Evolutionary conservation across 2,888 invertebrate species (phyloP).

Genomic region (Microplitis manilae): DNA sequence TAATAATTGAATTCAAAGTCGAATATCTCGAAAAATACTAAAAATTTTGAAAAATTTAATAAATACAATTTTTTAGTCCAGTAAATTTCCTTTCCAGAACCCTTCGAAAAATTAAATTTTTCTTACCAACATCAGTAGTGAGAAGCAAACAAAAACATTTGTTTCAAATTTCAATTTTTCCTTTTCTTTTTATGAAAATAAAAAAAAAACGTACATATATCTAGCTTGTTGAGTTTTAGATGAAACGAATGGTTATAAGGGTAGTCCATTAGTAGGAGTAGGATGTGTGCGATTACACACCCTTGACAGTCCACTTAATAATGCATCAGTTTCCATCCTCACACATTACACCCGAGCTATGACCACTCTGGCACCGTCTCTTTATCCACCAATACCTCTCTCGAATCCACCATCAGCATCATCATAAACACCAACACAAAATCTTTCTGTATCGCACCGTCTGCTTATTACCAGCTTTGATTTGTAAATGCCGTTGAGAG

Average conservation of each 20-base stretch:
- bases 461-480: constrained; percentile 71
- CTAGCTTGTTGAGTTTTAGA: constrained; percentile 50
- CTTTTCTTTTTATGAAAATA: too few species aligned
- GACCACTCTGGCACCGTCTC: constrained; percentile 58
- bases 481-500: constrained; percentile 62
- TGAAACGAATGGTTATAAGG: constrained; percentile 28
- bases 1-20: too few species aligned
- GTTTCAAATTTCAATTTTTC: too few species aligned
- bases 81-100: too few species aligned
- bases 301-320: constrained; percentile 68
- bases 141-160: too few species aligned
- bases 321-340: constrained; percentile 67
- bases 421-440: constrained; percentile 6
- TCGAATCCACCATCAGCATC: constrained; percentile 38
- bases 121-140: too few species aligned
- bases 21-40: too few species aligned
- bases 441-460: constrained; percentile 42
- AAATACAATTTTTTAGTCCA: too few species aligned
- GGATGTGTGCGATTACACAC: constrained; percentile 68
- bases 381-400: constrained; percentile 51
- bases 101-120: too few species aligned
- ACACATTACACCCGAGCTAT: constrained; percentile 57
- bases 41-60: too few species aligned
- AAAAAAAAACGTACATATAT: not conserved
- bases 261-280: constrained; percentile 66